Base-by-base conservation (phyloP, 1,140 invertebrate species). In the Holcopasites calliopsidis region DNA sequence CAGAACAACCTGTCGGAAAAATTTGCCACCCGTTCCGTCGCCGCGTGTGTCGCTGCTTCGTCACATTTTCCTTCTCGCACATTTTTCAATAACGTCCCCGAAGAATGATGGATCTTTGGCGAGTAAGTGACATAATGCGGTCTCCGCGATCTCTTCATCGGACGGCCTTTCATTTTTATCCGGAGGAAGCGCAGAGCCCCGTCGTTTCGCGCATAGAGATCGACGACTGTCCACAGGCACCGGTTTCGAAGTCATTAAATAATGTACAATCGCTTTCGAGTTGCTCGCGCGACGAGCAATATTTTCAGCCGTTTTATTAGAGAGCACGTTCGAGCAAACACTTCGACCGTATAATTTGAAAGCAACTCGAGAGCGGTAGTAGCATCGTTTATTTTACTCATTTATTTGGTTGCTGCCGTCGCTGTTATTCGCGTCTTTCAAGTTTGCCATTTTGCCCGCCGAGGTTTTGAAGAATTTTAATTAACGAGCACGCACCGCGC, bases 21-120 rank as follows among this genome's bases (percentile, higher is more conserved):
- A 66, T 55, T 69, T 69, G 61, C 38, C 65, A 57, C 18, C 10
- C 35, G 8, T 8, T 13, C 31, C 44, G 71, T 55, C 54, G 49
- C 42, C 42, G 28, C 21, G 33, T n/a, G 2, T 13, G 26, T 6
- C 18, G 49, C 16, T 50, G 21, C 65, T 60, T 50, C 73, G 65
- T 76, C 66, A 58, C 66, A 69, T 42, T 70, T 50, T 58, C 26
- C 33, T 50, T 66, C 57, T 66, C 52, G 49, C 71, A 57, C 38
- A 26, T 55, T 55, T 74, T 74, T 74, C 62, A 57, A 66, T 66
- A 57, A 65, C 38, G 38, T 47, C 49, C 31, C 31, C 50, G 3
- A 18, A 13, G 21, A 6, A 35, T 66, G 71, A 74, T 66, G 71
- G 61, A 74, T 74, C n/a, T 23, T 57, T 18, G 50, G 38, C 23